Conservation (phyloP, 2,113 vertebrate species). For the Crotalus helleri region DNA sequence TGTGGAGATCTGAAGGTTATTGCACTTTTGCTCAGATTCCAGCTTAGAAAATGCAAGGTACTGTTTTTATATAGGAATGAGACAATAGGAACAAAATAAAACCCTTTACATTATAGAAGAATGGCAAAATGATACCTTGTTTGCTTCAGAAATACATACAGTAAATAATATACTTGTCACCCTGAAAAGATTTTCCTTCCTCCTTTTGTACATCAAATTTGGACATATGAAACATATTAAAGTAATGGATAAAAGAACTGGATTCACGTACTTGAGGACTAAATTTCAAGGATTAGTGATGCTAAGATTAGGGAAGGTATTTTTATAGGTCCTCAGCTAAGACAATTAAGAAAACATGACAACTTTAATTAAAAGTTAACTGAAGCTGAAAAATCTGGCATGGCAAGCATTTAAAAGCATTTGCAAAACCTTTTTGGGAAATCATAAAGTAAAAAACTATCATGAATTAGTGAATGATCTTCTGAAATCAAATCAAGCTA, state of each 20-base stretch:
- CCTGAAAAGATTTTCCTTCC: neutral
- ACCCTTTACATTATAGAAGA: neutral
- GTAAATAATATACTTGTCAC: neutral
- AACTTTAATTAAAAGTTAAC: too few species aligned
- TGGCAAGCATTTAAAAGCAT: too few species aligned
- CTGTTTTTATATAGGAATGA: too few species aligned
- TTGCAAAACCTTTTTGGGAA: too few species aligned
- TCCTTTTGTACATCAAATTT: neutral
- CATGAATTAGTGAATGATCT: too few species aligned
- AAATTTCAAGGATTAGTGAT: neutral
- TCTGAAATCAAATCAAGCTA: too few species aligned
- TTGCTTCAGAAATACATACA: neutral
- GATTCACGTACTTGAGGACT: neutral
- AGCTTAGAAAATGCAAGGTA: neutral
- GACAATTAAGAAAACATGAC: too few species aligned
- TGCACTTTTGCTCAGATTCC: neutral
- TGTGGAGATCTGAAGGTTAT: neutral
- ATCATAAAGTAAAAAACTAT: too few species aligned
- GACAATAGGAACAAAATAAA: neutral
- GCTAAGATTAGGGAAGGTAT: neutral
- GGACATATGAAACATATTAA: neutral
- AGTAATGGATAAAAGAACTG: neutral
- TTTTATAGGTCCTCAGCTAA: neutral
- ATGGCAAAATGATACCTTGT: neutral
- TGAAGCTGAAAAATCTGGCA: too few species aligned